These are phyloP conservation scores for Schizothorax lantsangensis DNA, from an alignment of 2,797 vertebrate genomes.

Conservation along the genomic window DNA sequence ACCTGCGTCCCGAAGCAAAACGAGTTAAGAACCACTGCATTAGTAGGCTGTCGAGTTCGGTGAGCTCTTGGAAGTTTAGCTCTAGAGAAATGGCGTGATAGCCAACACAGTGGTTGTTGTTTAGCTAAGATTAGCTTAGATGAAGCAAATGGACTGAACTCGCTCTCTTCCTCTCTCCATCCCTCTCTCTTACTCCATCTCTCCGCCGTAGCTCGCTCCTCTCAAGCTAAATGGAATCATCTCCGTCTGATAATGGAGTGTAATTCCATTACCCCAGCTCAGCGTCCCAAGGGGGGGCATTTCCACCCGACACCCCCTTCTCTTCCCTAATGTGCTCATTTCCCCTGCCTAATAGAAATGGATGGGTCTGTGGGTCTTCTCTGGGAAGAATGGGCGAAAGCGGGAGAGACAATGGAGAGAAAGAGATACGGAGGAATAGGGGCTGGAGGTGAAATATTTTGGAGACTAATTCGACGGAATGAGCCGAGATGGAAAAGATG, in stretches of 20 bases:
- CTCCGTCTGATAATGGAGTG: slow-evolving; percentile 66
- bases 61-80: slow-evolving; percentile 21
- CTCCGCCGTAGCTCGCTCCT: slow-evolving; percentile 29
- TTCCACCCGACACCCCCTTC: slow-evolving; percentile 56
- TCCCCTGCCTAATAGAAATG: slow-evolving; percentile 63
- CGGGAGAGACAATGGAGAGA: slow-evolving; percentile 15
- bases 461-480: slow-evolving; percentile 26
- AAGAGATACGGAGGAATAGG: slow-evolving; percentile 11
- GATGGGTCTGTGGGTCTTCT: slow-evolving; percentile 52
- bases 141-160: slow-evolving; percentile 42
- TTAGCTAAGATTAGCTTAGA: slow-evolving; percentile 52
- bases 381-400: slow-evolving; percentile 13
- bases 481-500: slow-evolving; percentile 36
- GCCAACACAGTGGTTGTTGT: slow-evolving; percentile 30
- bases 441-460: slow-evolving; percentile 32
- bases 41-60: neutral
- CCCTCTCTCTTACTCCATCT: slow-evolving; percentile 37
- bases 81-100: neutral
- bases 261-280: slow-evolving; percentile 65
- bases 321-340: slow-evolving; percentile 65
- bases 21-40: neutral
- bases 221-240: slow-evolving; percentile 56
- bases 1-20: neutral
- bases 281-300: slow-evolving; percentile 56
- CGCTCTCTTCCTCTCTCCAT: slow-evolving; percentile 16